Evolutionary conservation across 1,140 invertebrate species (phyloP).

Genomic region (Zaprionus africanus): DNA sequence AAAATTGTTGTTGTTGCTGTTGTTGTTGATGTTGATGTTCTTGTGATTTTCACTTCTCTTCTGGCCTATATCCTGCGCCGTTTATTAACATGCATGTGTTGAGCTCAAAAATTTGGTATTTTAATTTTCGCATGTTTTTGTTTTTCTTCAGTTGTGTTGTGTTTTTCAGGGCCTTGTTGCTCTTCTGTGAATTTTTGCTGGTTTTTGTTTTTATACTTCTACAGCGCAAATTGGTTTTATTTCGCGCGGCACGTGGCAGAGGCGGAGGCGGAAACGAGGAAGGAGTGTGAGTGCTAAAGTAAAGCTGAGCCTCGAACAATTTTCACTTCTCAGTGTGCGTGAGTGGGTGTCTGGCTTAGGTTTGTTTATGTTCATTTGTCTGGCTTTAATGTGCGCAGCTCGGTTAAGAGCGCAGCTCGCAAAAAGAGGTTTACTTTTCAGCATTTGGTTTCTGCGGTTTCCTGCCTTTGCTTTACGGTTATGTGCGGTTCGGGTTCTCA

Average conservation of each 20-base stretch:
- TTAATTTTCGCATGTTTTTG: slow-evolving; percentile 48
- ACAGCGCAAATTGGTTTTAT: slow-evolving; percentile 43
- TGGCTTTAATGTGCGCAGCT: slow-evolving; percentile 31
- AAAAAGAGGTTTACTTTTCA: slow-evolving; percentile 39
- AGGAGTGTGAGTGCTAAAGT: background rate
- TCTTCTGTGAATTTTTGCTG: slow-evolving; percentile 24
- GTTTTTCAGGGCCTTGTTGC: slow-evolving; percentile 5
- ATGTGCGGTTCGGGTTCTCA: slow-evolving; percentile 21
- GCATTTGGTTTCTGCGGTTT: slow-evolving; percentile 28
- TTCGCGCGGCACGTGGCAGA: slow-evolving; percentile 21
- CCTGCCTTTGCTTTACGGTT: slow-evolving; percentile 27
- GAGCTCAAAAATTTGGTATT: slow-evolving; percentile 40
- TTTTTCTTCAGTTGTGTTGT: background rate
- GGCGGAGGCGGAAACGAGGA: background rate
- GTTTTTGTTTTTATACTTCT: slow-evolving; percentile 21
- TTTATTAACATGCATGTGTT: slow-evolving; percentile 35
- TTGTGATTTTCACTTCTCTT: slow-evolving; percentile 4
- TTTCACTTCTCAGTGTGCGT: slow-evolving; percentile 28
- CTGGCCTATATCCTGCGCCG: slow-evolving; percentile 22
- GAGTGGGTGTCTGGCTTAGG: slow-evolving; percentile 18
- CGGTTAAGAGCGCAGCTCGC: background rate
- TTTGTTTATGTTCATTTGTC: slow-evolving; percentile 49
- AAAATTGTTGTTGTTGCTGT: slow-evolving; percentile 8
- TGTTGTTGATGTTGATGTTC: background rate
- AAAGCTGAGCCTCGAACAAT: slow-evolving; percentile 25